Percentiles rank a stretch among this genome's conserved stretches.
These are phyloP conservation scores for Sitophilus oryzae DNA, from an alignment of 1,140 invertebrate genomes.

Conservation along the genomic window DNA sequence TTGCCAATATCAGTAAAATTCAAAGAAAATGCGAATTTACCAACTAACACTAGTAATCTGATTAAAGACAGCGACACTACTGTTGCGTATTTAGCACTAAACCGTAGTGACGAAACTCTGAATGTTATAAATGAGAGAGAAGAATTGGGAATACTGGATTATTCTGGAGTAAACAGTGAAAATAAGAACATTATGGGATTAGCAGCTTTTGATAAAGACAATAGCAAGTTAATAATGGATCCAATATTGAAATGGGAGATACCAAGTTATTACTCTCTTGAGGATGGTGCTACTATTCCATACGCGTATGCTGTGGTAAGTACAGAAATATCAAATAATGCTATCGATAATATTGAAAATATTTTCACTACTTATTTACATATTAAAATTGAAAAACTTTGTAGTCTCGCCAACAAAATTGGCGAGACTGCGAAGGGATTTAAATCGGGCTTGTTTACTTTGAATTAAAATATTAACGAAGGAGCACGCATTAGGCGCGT, in stretches of 20 bases:
- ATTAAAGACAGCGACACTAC: constrained; percentile 27
- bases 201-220: constrained; percentile 33
- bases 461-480: no score
- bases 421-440: no score
- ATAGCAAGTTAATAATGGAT: constrained; percentile 35
- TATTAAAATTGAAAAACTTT: no score
- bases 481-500: no score
- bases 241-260: constrained; percentile 49
- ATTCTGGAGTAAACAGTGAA: constrained; percentile 30
- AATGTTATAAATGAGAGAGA: constrained; percentile 25
- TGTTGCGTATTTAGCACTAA: constrained; percentile 37
- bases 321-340: constrained; percentile 15
- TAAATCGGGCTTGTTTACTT: no score
- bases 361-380: constrained; percentile 1
- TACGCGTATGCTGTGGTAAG: constrained; percentile 53
- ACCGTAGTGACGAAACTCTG: constrained; percentile 38
- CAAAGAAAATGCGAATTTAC: constrained; percentile 27
- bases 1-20: constrained; percentile 30
- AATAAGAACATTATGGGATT: constrained; percentile 36
- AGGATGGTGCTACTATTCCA: constrained; percentile 58
- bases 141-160: constrained; percentile 33
- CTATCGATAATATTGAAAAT: not conserved
- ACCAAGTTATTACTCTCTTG: constrained; percentile 53
- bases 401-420: no score
- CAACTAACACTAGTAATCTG: constrained; percentile 18